These are phyloP conservation scores for Silurus aristotelis DNA, from an alignment of 2,797 vertebrate species.

Conservation along the genomic window DNA sequence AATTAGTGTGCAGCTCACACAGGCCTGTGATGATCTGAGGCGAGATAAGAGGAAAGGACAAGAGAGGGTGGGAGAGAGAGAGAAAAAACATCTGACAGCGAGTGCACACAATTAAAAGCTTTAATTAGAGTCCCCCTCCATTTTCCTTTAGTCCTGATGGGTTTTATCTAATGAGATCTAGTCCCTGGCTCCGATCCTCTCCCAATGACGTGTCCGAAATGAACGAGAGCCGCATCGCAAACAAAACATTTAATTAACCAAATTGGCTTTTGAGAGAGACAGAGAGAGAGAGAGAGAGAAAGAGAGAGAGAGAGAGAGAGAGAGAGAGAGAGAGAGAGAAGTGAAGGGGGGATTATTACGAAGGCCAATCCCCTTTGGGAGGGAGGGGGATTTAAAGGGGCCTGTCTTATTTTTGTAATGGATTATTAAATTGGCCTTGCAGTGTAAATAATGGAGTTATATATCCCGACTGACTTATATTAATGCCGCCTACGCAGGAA, in stretches of 20 bases:
- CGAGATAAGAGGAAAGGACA: constrained; percentile 81
- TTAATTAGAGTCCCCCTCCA: constrained; percentile 99
- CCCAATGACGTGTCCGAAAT: constrained; percentile 98
- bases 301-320: constrained; percentile 75
- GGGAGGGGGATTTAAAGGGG: constrained; percentile 82
- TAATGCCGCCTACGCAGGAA: constrained; percentile 62
- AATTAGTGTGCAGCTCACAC: constrained; percentile 78
- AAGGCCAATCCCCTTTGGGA: constrained; percentile 61
- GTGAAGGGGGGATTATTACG: constrained; percentile 63
- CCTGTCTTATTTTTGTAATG: constrained; percentile 72
- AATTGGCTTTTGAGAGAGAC: constrained; percentile 93
- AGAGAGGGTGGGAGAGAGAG: constrained; percentile 51
- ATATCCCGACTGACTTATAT: constrained; percentile 60
- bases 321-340: constrained; percentile 67
- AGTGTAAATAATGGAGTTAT: constrained; percentile 63
- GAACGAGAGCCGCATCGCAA: constrained; percentile 98
- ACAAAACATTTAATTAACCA: constrained; percentile 99
- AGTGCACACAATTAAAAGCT: constrained; percentile 99
- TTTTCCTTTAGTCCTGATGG: constrained; percentile 99
- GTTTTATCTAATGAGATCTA: constrained; percentile 99
- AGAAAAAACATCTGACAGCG: constrained; percentile 84
- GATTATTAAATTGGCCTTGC: constrained; percentile 65
- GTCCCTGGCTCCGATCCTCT: constrained; percentile 97
- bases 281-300: constrained; percentile 69
- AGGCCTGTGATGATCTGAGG: constrained; percentile 86